phyloP scores from a whole-genome alignment of 1,140 invertebrate species.

The Orchestia grillus region DNA sequence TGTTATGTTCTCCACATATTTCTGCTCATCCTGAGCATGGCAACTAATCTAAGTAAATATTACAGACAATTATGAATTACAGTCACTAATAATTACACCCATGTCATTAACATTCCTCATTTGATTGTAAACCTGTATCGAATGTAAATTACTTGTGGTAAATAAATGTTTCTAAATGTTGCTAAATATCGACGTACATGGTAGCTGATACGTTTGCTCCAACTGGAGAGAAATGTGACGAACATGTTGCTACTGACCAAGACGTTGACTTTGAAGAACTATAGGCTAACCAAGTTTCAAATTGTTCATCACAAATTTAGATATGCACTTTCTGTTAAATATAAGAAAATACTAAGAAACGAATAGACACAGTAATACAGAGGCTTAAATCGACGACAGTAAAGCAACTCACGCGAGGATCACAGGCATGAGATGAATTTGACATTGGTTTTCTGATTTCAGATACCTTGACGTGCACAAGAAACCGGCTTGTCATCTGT shows the following conservation, averaged over 20 bases:
- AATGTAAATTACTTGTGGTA: no score
- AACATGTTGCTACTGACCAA: neutral
- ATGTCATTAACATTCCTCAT: no score
- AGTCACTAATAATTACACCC: no score
- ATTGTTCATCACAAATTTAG: neutral
- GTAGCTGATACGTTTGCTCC: neutral
- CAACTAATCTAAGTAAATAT: no score
- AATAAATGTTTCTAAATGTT: no score
- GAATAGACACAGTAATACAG: neutral
- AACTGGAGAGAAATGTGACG: neutral
- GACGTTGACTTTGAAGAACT: neutral
- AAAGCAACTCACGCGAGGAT: neutral
- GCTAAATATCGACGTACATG: no score
- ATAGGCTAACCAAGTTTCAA: neutral
- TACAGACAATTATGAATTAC: no score
- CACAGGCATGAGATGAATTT: neutral
- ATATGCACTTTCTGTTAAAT: neutral
- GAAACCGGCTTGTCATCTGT: neutral
- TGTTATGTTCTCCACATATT: no score
- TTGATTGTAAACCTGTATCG: no score
- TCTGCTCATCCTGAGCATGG: no score
- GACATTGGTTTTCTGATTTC: neutral
- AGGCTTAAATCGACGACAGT: neutral
- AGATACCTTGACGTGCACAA: neutral
- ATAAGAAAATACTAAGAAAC: neutral